A percentile compares a stretch with the other conserved stretches of the same genome.
Evolutionary conservation across 2,113 vertebrate species (phyloP).

Genomic region (Platanista minor): DNA sequence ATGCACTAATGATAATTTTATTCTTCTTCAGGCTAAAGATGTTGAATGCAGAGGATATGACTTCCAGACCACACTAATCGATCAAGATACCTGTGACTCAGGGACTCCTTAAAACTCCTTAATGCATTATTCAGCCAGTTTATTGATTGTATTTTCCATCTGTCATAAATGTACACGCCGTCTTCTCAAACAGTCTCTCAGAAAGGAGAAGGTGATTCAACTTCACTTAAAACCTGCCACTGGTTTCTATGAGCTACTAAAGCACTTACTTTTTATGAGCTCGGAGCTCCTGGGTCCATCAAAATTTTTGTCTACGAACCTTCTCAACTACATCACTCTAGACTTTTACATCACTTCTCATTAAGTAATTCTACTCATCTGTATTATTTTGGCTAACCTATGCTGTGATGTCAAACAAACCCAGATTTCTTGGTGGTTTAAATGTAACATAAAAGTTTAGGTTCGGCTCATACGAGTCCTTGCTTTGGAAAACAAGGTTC

Average conservation of each 20-base stretch:
- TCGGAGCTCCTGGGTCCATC: background rate
- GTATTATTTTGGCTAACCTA: background rate
- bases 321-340: background rate
- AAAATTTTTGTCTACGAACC: background rate
- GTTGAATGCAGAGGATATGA: background rate
- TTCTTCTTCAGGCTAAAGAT: slow-evolving; percentile 18
- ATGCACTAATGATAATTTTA: background rate
- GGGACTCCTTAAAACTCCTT: background rate
- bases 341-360: background rate
- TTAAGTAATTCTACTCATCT: background rate
- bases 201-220: slow-evolving; percentile 1
- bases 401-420: background rate
- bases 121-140: slow-evolving; percentile 45
- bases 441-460: background rate
- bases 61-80: background rate
- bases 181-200: slow-evolving; percentile 24
- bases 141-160: slow-evolving; percentile 52
- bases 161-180: slow-evolving; percentile 4
- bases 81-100: background rate
- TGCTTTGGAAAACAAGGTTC: background rate
- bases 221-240: slow-evolving; percentile 19
- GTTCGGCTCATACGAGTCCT: background rate
- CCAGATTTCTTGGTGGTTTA: background rate
- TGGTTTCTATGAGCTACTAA: background rate
- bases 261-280: slow-evolving; percentile 21